phyloP scores from a whole-genome alignment of 2,888 invertebrate genomes.

The Cephus pygmeus region DNA sequence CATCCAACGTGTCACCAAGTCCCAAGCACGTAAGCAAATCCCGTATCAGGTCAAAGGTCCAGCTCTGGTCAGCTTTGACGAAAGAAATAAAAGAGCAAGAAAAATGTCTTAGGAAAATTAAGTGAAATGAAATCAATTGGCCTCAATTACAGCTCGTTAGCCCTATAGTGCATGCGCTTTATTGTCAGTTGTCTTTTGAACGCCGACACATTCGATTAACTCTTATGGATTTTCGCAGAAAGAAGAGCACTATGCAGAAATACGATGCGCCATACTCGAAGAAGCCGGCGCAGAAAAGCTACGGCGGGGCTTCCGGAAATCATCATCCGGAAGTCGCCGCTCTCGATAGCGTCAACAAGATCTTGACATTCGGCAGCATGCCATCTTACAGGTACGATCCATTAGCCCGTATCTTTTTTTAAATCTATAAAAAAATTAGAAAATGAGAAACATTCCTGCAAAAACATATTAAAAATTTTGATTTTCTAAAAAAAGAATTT shows the following conservation, averaged over 20 bases:
- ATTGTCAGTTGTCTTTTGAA: conserved; percentile 41
- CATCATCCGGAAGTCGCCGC: conserved; percentile 84
- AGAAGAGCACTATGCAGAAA: conserved; percentile 89
- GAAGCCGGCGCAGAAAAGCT: conserved; percentile 83
- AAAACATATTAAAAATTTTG: too few relatives aligned
- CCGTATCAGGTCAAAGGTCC: neutral
- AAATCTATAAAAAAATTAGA: neutral
- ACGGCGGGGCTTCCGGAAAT: conserved; percentile 75
- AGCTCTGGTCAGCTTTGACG: neutral
- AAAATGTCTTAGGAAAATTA: neutral
- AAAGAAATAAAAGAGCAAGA: neutral
- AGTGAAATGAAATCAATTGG: neutral
- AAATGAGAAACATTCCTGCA: neutral
- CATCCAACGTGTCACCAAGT: neutral
- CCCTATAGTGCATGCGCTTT: conserved; percentile 53
- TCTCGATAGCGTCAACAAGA: conserved; percentile 83
- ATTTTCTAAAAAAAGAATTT: neutral
- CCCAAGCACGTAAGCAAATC: neutral
- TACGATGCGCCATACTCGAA: conserved; percentile 89
- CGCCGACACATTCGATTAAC: conserved; percentile 9
- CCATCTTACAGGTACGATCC: conserved; percentile 77
- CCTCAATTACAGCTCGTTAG: conserved; percentile 26
- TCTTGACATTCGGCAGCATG: conserved; percentile 83
- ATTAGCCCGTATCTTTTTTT: neutral
- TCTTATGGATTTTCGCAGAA: conserved; percentile 68